phyloP scores from a whole-genome alignment of 2,888 invertebrate species.

The Aphodius granarius region DNA sequence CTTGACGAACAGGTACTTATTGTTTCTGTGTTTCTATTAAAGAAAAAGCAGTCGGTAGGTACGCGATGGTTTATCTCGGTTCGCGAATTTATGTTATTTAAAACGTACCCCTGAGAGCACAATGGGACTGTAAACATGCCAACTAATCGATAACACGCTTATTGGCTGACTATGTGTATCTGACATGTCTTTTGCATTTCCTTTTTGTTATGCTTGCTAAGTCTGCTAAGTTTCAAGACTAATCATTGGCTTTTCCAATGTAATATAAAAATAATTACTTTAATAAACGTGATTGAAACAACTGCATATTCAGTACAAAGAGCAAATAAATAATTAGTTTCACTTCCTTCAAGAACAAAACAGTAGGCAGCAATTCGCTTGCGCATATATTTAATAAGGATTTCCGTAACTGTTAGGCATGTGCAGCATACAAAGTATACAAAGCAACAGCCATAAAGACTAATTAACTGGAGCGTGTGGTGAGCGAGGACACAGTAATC shows the following conservation, averaged over 20 bases:
- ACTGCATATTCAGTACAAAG: not conserved
- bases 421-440: not conserved
- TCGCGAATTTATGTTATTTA: conserved; percentile 13
- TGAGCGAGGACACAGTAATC: not conserved
- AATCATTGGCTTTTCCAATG: no score
- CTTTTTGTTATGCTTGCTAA: not conserved
- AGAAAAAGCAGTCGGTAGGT: conserved; percentile 8
- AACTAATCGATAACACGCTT: conserved; percentile 10
- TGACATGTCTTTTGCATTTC: no score
- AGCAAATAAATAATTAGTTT: not conserved
- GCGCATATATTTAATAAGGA: conserved; percentile 20
- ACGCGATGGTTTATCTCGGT: conserved; percentile 13
- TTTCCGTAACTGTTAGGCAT: conserved; percentile 11
- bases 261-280: not conserved
- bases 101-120: conserved; percentile 4
- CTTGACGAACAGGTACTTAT: conserved; percentile 25
- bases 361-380: not conserved
- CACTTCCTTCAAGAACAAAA: not conserved
- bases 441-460: not conserved
- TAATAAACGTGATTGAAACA: not conserved
- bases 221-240: not conserved
- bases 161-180: not conserved
- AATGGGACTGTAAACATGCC: conserved; percentile 12
- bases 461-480: not conserved
- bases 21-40: conserved; percentile 26